Evolutionary conservation across 2,113 vertebrate species (phyloP).

Genomic region (Nothobranchius furzeri): DNA sequence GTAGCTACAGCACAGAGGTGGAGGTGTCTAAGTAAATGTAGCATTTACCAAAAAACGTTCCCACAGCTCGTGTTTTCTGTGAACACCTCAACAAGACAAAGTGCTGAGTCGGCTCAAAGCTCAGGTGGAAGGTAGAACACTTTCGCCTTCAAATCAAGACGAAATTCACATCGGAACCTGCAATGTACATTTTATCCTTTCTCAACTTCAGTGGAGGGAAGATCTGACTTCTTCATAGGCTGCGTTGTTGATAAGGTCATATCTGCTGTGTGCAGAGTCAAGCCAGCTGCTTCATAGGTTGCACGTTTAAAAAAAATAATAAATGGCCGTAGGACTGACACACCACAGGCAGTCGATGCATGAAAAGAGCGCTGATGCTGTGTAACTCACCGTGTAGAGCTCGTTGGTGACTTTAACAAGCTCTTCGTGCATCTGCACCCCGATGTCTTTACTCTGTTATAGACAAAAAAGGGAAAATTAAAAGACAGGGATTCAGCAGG

Average conservation of each 20-base stretch:
- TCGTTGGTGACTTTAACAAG: conserved; percentile 95
- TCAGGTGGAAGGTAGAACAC: conserved; percentile 38
- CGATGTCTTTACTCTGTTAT: conserved; percentile 96
- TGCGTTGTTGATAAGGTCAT: conserved; percentile 59
- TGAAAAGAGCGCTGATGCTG: background rate
- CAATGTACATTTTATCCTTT: conserved; percentile 54
- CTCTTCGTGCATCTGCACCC: conserved; percentile 95
- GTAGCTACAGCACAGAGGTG: background rate
- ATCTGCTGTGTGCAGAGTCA: conserved; percentile 47
- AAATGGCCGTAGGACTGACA: background rate
- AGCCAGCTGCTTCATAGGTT: conserved; percentile 51
- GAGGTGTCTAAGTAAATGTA: conserved; percentile 7
- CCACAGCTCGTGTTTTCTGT: conserved; percentile 34
- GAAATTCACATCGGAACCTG: conserved; percentile 35
- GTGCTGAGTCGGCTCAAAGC: conserved; percentile 51
- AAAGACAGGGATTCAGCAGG: background rate
- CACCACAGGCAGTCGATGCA: conserved; percentile 3
- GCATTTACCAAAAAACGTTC: conserved; percentile 7
- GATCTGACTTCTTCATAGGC: conserved; percentile 44
- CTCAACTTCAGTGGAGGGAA: conserved; percentile 45
- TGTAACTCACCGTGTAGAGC: conserved; percentile 92
- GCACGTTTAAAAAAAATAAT: conserved; percentile 3
- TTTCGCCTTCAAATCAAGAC: conserved; percentile 49
- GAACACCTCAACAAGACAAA: conserved; percentile 40
- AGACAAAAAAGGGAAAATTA: conserved; percentile 15